These are phyloP conservation scores for Jordanella pulchra DNA, from an alignment of 2,797 vertebrate genomes.

Conservation along the genomic window DNA sequence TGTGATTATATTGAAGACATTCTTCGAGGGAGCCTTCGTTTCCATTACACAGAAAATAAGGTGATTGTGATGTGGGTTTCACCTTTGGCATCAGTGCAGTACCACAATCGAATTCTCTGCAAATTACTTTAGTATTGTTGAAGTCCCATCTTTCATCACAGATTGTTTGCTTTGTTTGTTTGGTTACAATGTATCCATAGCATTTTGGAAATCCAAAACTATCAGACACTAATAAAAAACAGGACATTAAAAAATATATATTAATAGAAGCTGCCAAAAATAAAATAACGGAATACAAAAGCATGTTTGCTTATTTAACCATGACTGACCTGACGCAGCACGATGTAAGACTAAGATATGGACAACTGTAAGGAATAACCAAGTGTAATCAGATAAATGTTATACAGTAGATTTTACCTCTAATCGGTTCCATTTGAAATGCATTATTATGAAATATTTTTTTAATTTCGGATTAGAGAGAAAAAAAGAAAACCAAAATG, in stretches of 20 bases:
- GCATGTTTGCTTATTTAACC: background rate
- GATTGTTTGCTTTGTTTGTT: background rate
- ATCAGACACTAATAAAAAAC: background rate
- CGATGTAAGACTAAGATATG: background rate
- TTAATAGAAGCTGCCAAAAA: too few relatives aligned
- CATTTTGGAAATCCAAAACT: background rate
- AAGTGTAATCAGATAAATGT: background rate
- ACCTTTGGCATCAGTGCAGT: background rate
- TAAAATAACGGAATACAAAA: background rate
- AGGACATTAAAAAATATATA: too few relatives aligned
- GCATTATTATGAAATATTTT: too few relatives aligned
- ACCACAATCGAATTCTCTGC: background rate
- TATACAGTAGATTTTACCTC: background rate
- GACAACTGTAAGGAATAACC: background rate
- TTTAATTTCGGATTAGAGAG: background rate
- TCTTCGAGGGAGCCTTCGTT: background rate
- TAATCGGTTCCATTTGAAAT: background rate
- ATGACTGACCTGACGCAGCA: constrained; percentile 2
- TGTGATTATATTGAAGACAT: background rate
- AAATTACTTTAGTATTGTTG: background rate
- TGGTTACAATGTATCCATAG: constrained; percentile 1
- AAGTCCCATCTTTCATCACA: background rate
- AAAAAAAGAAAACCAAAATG: background rate
- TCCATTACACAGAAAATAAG: background rate
- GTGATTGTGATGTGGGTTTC: background rate